phyloP scores from a whole-genome alignment of 2,888 invertebrate species.

The Galeopsomyia nigrocyanea region DNA sequence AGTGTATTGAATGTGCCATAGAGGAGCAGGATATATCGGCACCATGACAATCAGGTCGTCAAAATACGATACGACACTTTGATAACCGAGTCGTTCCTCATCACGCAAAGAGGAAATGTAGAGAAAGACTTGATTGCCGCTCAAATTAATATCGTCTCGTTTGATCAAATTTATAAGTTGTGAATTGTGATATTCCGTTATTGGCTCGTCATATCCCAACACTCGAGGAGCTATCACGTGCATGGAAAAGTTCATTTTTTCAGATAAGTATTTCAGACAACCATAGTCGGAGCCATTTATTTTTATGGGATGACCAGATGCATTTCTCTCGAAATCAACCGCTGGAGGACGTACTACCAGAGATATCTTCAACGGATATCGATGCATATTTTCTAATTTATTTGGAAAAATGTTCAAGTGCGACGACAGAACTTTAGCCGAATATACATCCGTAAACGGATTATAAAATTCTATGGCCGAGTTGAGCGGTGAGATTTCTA shows the following conservation, averaged over 20 bases:
- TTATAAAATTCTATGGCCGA: slow-evolving; percentile 20
- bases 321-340: slow-evolving; percentile 8
- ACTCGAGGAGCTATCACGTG: slow-evolving; percentile 1
- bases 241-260: slow-evolving; percentile 21
- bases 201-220: slow-evolving; percentile 8
- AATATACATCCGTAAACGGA: slow-evolving; percentile 21
- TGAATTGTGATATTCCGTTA: background rate
- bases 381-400: slow-evolving; percentile 30
- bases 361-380: slow-evolving; percentile 11
- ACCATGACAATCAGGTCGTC: slow-evolving; percentile 43
- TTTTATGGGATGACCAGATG: slow-evolving; percentile 6
- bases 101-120: background rate
- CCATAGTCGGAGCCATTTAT: slow-evolving; percentile 30
- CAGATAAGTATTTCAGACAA: background rate
- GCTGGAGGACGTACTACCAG: slow-evolving; percentile 12
- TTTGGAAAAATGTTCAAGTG: slow-evolving; percentile 19
- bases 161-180: slow-evolving; percentile 10
- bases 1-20: background rate
- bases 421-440: background rate
- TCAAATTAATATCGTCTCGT: slow-evolving; percentile 10
- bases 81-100: background rate
- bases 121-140: slow-evolving; percentile 24
- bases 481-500: slow-evolving; percentile 1
- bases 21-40: slow-evolving; percentile 24
- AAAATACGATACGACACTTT: background rate